These are phyloP conservation scores for Rhagoletis pomonella DNA, from an alignment of 1,140 invertebrate genomes.

Conservation along the genomic window DNA sequence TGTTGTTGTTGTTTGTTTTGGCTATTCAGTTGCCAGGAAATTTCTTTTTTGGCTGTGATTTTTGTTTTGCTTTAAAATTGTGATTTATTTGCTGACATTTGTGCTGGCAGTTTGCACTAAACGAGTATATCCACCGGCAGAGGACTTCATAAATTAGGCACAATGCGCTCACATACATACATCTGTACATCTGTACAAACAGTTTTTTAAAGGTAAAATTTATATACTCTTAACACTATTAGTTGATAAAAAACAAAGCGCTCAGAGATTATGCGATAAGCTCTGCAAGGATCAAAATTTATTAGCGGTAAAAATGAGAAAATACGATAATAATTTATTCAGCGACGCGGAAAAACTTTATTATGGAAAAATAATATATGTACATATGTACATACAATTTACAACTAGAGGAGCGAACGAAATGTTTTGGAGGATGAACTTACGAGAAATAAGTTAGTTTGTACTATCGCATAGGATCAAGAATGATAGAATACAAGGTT, in stretches of 20 bases:
- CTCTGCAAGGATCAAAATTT: conserved; percentile 27
- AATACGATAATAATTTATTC: conserved; percentile 4
- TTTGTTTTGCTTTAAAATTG: conserved; percentile 48
- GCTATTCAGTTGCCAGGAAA: conserved; percentile 15
- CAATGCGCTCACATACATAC: not conserved
- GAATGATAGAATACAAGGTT: too few species aligned
- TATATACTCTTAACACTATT: conserved; percentile 40
- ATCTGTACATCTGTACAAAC: not conserved
- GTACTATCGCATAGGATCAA: too few species aligned
- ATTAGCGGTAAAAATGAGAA: conserved; percentile 25
- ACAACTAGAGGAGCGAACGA: too few species aligned
- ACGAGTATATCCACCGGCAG: conserved; percentile 30
- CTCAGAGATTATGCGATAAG: not conserved
- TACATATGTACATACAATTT: too few species aligned
- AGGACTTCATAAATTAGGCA: conserved; percentile 50
- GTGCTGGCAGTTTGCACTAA: conserved; percentile 46
- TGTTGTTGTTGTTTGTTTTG: not conserved
- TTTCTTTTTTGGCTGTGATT: conserved; percentile 36
- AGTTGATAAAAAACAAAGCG: conserved; percentile 10
- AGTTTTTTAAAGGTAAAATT: conserved; percentile 1
- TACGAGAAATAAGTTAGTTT: too few species aligned
- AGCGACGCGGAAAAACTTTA: not conserved
- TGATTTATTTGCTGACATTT: conserved; percentile 50
- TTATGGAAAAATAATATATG: not conserved
- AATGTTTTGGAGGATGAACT: too few species aligned